These are phyloP conservation scores for Limanda limanda DNA, from an alignment of 2,113 vertebrate genomes.

Conservation along the genomic window DNA sequence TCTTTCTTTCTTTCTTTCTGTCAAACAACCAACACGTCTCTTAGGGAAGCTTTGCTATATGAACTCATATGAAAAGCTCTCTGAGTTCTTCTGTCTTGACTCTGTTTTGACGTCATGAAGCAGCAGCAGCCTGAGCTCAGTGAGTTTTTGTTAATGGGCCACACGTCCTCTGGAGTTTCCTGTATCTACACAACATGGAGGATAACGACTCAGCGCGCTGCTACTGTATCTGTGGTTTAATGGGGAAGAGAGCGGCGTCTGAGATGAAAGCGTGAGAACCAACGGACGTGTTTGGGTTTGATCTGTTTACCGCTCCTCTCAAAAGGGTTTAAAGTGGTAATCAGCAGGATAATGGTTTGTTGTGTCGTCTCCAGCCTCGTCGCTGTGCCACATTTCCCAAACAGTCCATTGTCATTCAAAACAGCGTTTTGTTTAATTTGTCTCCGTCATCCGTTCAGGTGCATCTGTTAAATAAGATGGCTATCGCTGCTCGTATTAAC, in stretches of 20 bases:
- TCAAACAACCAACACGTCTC: too few species aligned
- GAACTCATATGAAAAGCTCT: too few species aligned
- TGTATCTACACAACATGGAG: conserved; percentile 1
- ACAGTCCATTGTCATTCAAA: conserved; percentile 52
- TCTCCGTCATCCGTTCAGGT: conserved; percentile 11
- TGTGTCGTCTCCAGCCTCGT: conserved; percentile 29
- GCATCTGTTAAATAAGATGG: background rate
- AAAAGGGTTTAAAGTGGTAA: conserved; percentile 64
- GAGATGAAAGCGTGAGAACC: conserved; percentile 54
- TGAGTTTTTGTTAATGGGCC: too few species aligned
- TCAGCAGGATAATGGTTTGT: conserved; percentile 61
- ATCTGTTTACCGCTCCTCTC: conserved; percentile 56
- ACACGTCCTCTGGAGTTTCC: background rate
- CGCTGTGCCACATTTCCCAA: conserved; percentile 11
- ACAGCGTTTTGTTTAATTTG: background rate
- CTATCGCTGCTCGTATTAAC: conserved; percentile 8
- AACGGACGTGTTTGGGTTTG: conserved; percentile 43
- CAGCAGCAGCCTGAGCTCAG: too few species aligned
- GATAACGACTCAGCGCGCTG: conserved; percentile 2
- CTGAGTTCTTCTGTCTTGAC: too few species aligned
- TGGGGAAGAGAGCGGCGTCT: background rate
- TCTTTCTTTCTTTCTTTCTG: too few species aligned
- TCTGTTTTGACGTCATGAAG: too few species aligned
- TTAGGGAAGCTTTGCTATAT: too few species aligned
- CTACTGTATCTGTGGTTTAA: too few species aligned